Conservation (phyloP, 2,113 vertebrate genomes). For the Burhinus bistriatus region DNA sequence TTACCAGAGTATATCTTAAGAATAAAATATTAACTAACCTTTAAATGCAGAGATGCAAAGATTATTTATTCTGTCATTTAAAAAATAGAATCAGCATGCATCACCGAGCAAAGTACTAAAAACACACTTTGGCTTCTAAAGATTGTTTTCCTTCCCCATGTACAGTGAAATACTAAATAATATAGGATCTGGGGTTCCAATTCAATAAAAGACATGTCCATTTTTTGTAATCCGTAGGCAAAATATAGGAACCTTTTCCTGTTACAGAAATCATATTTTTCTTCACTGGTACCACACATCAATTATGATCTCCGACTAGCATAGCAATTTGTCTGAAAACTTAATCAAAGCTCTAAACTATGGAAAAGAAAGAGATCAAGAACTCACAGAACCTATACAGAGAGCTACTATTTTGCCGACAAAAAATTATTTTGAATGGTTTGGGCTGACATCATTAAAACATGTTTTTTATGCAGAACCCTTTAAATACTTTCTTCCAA, state of each 20-base stretch:
- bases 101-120: background rate
- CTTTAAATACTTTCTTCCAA: constrained; percentile 39
- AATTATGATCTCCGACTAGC: constrained; percentile 25
- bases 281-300: background rate
- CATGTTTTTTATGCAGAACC: constrained; percentile 3
- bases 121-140: background rate
- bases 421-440: constrained; percentile 38
- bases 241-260: background rate
- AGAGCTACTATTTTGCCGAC: constrained; percentile 30
- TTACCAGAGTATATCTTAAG: background rate
- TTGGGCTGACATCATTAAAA: constrained; percentile 31
- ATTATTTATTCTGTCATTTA: background rate
- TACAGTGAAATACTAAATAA: background rate
- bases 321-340: constrained; percentile 40
- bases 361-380: background rate
- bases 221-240: background rate
- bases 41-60: background rate
- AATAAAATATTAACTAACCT: background rate
- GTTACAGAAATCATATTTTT: constrained; percentile 22
- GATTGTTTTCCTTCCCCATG: background rate
- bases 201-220: background rate
- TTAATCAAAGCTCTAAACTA: constrained; percentile 7
- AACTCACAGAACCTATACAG: background rate
- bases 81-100: background rate
- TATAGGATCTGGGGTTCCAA: background rate